Percentiles rank a stretch among this genome's conserved stretches.
Evolutionary conservation across 2,888 invertebrate species (phyloP).

Genomic region (Lobophora halterata): DNA sequence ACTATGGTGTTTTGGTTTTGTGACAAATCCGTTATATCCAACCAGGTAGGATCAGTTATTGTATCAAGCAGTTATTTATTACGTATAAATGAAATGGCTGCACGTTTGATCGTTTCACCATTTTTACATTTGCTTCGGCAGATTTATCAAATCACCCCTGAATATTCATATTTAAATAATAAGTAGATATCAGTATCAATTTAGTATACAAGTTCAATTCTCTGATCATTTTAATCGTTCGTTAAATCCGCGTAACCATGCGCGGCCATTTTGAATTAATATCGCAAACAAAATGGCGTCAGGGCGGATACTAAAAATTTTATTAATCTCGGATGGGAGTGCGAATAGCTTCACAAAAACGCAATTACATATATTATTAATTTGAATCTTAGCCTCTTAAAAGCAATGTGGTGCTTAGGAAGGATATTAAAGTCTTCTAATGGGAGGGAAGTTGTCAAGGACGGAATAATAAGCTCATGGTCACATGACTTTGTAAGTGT

Average conservation of each 20-base stretch:
- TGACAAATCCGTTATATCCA: too few species aligned
- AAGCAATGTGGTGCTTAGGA: constrained; percentile 19
- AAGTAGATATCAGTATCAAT: too few species aligned
- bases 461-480: constrained; percentile 10
- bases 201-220: too few species aligned
- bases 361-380: constrained; percentile 54
- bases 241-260: constrained; percentile 70
- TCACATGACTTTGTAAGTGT: constrained; percentile 16
- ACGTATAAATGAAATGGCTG: too few species aligned
- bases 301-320: constrained; percentile 56
- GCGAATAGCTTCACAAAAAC: constrained; percentile 46
- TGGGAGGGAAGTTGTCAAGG: constrained; percentile 16
- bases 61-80: too few species aligned
- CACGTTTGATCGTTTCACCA: too few species aligned
- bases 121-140: too few species aligned
- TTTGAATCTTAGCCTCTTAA: constrained; percentile 34
- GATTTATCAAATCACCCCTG: too few species aligned
- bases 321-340: constrained; percentile 61
- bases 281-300: constrained; percentile 68
- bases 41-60: too few species aligned
- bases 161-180: too few species aligned
- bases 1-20: too few species aligned
- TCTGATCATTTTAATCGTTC: constrained; percentile 66
- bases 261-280: constrained; percentile 75
- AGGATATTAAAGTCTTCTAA: constrained; percentile 17